Conservation (phyloP, 2,888 invertebrate species). For the Archips crataeganus region DNA sequence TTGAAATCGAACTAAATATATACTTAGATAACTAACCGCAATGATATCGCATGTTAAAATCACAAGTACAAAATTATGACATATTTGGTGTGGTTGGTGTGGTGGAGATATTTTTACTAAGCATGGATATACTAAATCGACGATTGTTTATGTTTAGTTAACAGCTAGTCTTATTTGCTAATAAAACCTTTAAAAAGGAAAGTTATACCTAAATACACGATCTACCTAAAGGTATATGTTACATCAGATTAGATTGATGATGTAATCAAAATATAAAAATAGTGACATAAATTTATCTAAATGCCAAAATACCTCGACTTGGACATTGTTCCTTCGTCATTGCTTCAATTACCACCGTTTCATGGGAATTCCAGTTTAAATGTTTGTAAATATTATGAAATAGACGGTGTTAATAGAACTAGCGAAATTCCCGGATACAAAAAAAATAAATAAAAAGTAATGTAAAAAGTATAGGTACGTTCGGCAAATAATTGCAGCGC, state of each 20-base stretch:
- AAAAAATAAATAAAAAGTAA: too few species aligned
- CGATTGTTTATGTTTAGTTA: too few species aligned
- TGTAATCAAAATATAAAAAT: neutral
- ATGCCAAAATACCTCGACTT: neutral
- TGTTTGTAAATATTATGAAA: neutral
- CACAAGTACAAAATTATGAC: neutral
- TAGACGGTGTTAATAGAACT: neutral
- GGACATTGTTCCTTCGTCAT: neutral
- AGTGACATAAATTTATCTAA: too few species aligned
- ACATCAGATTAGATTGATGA: too few species aligned
- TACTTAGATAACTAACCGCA: constrained; percentile 13
- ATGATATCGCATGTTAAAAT: neutral
- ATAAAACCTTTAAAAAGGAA: too few species aligned
- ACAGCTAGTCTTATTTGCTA: too few species aligned
- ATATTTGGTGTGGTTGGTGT: neutral
- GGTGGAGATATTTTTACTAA: too few species aligned
- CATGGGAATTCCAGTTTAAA: neutral
- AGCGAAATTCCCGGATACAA: neutral
- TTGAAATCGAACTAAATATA: constrained; percentile 22
- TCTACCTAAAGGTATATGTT: too few species aligned
- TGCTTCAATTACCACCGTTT: neutral
- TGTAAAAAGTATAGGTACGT: neutral
- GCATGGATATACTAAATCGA: too few species aligned
- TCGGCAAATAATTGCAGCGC: neutral
- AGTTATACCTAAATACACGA: too few species aligned